These are phyloP conservation scores for Cavia porcellus DNA, from an alignment of 2,113 vertebrate species.

Conservation along the genomic window DNA sequence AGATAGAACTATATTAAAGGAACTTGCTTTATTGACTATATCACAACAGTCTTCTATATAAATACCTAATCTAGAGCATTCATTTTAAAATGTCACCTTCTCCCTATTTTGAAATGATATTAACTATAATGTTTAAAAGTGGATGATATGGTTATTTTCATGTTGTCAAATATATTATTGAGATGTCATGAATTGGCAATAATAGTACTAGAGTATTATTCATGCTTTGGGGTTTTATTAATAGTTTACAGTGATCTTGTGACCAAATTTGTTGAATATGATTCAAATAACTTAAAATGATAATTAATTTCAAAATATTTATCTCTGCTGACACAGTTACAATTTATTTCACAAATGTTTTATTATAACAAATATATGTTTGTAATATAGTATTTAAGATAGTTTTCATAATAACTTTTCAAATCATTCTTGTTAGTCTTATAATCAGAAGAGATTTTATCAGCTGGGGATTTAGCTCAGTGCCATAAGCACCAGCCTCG, in stretches of 20 bases:
- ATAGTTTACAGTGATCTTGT: not conserved
- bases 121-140: not conserved
- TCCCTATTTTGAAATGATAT: not conserved
- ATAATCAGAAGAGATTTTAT: not conserved
- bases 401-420: not conserved
- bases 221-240: not conserved
- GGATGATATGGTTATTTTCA: not conserved
- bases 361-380: not conserved
- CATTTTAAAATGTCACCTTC: not conserved
- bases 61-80: not conserved
- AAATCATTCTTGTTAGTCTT: not conserved
- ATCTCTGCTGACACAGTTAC: not conserved
- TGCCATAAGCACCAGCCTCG: too few relatives aligned
- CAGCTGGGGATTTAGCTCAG: too few relatives aligned
- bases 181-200: not conserved
- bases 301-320: not conserved
- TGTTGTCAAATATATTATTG: not conserved
- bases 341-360: constrained; percentile 12
- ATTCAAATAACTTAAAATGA: not conserved
- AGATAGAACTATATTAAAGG: not conserved
- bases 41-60: not conserved
- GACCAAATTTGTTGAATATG: not conserved
- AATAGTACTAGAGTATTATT: constrained; percentile 3
- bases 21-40: not conserved
- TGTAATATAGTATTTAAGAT: constrained; percentile 19